Base-by-base conservation (phyloP, 2,797 vertebrate genomes). In the Channallabes apus region DNA sequence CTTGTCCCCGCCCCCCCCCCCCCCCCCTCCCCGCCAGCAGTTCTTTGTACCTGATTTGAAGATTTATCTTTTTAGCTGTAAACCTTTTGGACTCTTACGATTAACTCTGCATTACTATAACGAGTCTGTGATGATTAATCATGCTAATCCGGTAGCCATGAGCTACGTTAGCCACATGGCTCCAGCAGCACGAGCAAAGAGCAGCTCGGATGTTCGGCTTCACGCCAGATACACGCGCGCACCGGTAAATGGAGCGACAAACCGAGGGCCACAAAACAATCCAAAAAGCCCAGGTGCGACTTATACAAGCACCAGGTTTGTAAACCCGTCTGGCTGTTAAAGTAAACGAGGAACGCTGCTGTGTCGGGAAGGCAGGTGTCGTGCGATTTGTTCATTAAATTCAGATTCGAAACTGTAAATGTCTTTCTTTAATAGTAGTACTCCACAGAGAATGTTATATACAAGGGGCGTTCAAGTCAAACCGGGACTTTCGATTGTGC, bases 331-430 rank as follows among this genome's bases (percentile, higher is more conserved):
- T 80, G 38, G 35, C 58, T 54, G 67, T 62, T 69, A 80, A 68
- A 67, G 51, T n/a, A 78, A 84, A 84, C 41, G 62, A 61, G 76
- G 32, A 61, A 61, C 76, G n/a, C 76, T 56, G 72, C 82, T 56
- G 82, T 65, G 82, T 76, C 51, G 76, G 59, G n/a, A 38, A 67
- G 54, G 82, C 82, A 84, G 73, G 68, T 77, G 82, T 68, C 73
- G 38, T 38, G 14, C 12, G 38, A 35, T 73, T 62, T 73, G n/a
- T 75, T 51, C 2, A 32, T 32, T 32, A 32, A 32, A 56, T 0
- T 77, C 9, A 9, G 72, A 54, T 9, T 29, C 9, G 9, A 51
- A 35, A 5, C 6, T 38, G 38, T 38, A 46, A 46, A 9, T 46
- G 41, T 9, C 41, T 46, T 46, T 38, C 38, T 38, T 38, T 38